A percentile compares a stretch with the other conserved stretches of the same genome.
These are phyloP conservation scores for Choloepus hoffmanni DNA, from an alignment of 2,113 vertebrate species.

Conservation along the genomic window DNA sequence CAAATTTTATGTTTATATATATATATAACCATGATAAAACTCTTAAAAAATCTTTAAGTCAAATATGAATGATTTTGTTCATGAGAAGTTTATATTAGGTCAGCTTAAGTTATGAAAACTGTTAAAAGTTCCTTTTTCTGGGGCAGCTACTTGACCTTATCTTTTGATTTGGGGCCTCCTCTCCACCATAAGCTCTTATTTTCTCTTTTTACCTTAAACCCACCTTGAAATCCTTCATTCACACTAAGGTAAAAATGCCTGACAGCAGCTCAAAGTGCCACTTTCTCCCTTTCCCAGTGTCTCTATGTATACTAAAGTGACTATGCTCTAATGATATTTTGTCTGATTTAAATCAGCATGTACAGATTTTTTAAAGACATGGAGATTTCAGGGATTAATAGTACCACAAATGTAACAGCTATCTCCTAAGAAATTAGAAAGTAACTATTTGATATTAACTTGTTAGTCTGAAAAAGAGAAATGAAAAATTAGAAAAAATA, in stretches of 20 bases:
- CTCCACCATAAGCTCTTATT: background rate
- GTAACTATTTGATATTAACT: background rate
- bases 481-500: background rate
- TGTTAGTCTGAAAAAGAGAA: background rate
- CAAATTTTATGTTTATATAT: too few species aligned
- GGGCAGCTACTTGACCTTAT: background rate
- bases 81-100: background rate
- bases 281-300: background rate
- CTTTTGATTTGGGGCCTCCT: background rate
- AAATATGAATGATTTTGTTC: constrained; percentile 36
- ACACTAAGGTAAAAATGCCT: background rate
- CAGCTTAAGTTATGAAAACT: background rate
- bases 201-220: background rate
- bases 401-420: background rate
- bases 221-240: background rate
- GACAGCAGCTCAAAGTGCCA: background rate
- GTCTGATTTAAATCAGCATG: constrained; percentile 28
- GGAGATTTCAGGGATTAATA: background rate
- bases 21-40: too few species aligned
- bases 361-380: background rate
- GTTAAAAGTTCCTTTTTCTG: background rate
- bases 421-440: background rate
- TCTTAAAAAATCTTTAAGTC: background rate
- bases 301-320: background rate
- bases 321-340: background rate